Evolutionary conservation across 2,888 invertebrate species (phyloP).

Genomic region (Polylopha cassiicola): DNA sequence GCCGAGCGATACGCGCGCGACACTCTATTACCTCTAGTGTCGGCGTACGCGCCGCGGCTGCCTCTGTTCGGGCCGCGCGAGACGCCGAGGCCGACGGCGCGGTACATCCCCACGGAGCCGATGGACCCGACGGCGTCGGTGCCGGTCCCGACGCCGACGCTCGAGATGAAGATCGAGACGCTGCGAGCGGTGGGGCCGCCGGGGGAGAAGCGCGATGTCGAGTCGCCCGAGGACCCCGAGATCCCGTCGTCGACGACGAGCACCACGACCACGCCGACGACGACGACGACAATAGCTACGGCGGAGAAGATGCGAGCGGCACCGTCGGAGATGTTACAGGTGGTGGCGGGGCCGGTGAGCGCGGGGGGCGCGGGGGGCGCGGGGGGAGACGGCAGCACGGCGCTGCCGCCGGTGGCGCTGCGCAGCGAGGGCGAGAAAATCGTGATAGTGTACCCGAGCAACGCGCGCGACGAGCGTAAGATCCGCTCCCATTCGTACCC

Average conservation of each 20-base stretch:
- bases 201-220: conserved; percentile 56
- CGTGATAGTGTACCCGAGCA: conserved; percentile 72
- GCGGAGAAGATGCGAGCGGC: conserved; percentile 50
- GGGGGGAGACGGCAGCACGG: conserved; percentile 61
- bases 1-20: conserved; percentile 89
- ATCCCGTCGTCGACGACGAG: conserved; percentile 46
- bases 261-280: conserved; percentile 42
- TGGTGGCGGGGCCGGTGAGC: conserved; percentile 57
- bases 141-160: conserved; percentile 64
- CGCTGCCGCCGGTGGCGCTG: conserved; percentile 63
- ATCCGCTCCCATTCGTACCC: conserved; percentile 70
- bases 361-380: conserved; percentile 65
- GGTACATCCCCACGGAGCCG: conserved; percentile 80
- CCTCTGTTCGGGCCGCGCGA: conserved; percentile 76
- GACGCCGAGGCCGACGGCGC: conserved; percentile 69
- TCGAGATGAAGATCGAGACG: conserved; percentile 72
- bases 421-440: conserved; percentile 65
- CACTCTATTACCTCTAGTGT: conserved; percentile 85
- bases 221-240: conserved; percentile 63
- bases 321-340: conserved; percentile 58
- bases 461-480: conserved; percentile 67
- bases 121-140: conserved; percentile 53
- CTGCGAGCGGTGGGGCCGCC: conserved; percentile 65
- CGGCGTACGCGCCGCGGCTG: conserved; percentile 86
- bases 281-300: conserved; percentile 41